A percentile compares a stretch with the other conserved stretches of the same genome.
Evolutionary conservation across 1,140 invertebrate genomes (phyloP).

Genomic region (Diuraphis noxia): DNA sequence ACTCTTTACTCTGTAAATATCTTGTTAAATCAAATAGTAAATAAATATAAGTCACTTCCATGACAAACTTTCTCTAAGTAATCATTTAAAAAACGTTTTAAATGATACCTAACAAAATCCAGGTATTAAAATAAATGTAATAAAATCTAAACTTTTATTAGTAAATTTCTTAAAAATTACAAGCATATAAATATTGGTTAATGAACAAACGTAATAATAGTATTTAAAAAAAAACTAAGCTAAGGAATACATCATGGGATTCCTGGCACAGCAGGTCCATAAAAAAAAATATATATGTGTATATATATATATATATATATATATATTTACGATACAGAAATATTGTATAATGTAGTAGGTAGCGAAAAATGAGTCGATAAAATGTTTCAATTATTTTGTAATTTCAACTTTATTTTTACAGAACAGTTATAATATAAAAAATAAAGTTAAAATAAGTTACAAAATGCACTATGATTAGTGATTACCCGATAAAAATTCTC

Average conservation of each 20-base stretch:
- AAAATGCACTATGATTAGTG: conserved; percentile 53
- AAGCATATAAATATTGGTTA: conserved; percentile 54
- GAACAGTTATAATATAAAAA: conserved; percentile 50
- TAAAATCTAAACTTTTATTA: conserved; percentile 54
- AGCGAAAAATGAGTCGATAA: conserved; percentile 36
- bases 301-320: not conserved
- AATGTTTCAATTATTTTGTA: conserved; percentile 42
- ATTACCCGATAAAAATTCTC: conserved; percentile 48
- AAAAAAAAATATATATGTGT: conserved; percentile 29
- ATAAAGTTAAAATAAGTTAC: conserved; percentile 52
- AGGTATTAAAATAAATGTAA: conserved; percentile 27
- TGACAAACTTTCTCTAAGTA: not conserved
- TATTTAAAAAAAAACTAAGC: conserved; percentile 52
- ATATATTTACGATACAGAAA: conserved; percentile 43
- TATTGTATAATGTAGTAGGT: conserved; percentile 31
- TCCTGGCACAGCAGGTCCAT: conserved; percentile 41
- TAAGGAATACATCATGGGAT: conserved; percentile 50
- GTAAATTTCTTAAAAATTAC: conserved; percentile 54
- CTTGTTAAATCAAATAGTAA: not conserved
- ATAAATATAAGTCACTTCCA: not conserved
- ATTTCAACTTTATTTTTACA: conserved; percentile 48
- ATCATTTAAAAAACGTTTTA: not conserved
- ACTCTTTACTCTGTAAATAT: not conserved
- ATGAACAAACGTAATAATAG: conserved; percentile 52
- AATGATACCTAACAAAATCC: conserved; percentile 4